These are phyloP conservation scores for Ctenoplectra terminalis DNA, from an alignment of 1,140 invertebrate genomes.

Conservation along the genomic window DNA sequence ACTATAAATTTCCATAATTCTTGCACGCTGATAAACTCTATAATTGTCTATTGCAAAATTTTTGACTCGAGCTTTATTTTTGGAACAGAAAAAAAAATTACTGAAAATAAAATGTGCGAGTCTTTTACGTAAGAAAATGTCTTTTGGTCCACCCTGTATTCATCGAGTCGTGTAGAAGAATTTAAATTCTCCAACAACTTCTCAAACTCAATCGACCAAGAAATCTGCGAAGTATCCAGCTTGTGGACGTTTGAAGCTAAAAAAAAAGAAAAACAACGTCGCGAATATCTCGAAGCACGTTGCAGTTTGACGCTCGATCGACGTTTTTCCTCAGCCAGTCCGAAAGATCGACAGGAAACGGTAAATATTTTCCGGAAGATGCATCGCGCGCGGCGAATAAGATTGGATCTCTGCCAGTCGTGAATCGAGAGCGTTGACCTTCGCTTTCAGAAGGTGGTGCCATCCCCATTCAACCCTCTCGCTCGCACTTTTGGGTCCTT, in stretches of 20 bases:
- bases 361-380: conserved; percentile 73
- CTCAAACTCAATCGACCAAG: neutral
- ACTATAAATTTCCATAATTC: no score
- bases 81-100: no score
- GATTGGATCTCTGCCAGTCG: conserved; percentile 72
- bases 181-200: no score
- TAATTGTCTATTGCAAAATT: no score
- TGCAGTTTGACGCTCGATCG: conserved; percentile 27
- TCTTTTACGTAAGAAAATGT: no score
- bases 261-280: neutral
- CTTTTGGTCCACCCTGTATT: no score
- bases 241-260: neutral
- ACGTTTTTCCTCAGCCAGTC: neutral
- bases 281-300: neutral
- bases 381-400: conserved; percentile 57
- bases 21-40: no score
- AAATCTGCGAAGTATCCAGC: neutral
- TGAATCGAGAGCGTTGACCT: conserved; percentile 74
- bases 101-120: no score
- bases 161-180: no score
- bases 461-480: neutral
- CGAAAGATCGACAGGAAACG: conserved; percentile 64
- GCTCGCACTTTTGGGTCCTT: neutral
- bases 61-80: no score
- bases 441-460: no score